Conservation (phyloP, 2,888 invertebrate species). For the Microplitis deprimator region DNA sequence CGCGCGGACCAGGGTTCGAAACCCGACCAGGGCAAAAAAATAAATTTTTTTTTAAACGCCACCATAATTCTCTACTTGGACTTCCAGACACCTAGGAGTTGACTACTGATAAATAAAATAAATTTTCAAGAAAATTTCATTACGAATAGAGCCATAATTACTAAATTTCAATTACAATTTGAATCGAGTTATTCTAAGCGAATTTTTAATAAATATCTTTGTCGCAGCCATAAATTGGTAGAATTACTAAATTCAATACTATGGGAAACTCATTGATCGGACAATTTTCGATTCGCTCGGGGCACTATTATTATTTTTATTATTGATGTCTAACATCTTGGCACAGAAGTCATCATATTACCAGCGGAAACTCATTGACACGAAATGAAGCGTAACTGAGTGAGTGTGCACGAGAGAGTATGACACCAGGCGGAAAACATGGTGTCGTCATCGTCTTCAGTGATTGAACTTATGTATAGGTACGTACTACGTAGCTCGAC, state of each 20-base stretch:
- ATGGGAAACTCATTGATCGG: background rate
- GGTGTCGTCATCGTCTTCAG: constrained; percentile 2
- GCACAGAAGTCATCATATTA: background rate
- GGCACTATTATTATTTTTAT: background rate
- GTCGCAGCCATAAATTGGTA: background rate
- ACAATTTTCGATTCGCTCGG: background rate
- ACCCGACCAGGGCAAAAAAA: too few species aligned
- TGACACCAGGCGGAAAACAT: constrained; percentile 21
- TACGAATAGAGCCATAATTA: too few species aligned
- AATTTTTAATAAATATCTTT: too few species aligned
- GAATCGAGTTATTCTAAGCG: too few species aligned
- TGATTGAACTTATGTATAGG: background rate
- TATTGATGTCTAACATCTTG: background rate
- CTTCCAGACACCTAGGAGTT: too few species aligned
- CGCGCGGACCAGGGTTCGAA: too few species aligned
- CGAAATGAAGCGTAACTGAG: constrained; percentile 27
- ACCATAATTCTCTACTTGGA: too few species aligned
- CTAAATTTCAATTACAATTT: too few species aligned
- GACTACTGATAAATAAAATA: too few species aligned
- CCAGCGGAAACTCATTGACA: constrained; percentile 12
- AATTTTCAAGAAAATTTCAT: too few species aligned
- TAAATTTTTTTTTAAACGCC: too few species aligned
- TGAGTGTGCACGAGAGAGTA: constrained; percentile 11
- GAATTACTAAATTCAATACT: background rate
- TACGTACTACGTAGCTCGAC: background rate